phyloP scores from a whole-genome alignment of 1,140 invertebrate species.

The Pogonomyrmex barbatus region DNA sequence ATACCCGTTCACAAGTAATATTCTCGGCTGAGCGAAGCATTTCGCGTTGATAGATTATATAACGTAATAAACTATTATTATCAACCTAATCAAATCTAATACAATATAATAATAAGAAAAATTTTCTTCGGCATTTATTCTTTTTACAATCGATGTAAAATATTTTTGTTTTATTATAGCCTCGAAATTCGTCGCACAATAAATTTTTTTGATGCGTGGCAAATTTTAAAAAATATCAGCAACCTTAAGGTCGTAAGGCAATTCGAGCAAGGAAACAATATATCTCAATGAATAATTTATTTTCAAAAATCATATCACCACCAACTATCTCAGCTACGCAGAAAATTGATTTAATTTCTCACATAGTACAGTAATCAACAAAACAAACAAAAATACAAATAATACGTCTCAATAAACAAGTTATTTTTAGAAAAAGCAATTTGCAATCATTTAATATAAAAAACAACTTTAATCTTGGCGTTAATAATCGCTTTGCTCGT shows the following conservation, averaged over 20 bases:
- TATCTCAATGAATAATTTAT: too few species aligned
- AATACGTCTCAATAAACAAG: not conserved
- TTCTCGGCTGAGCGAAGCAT: not conserved
- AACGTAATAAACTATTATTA: not conserved
- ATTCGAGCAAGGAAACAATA: too few species aligned
- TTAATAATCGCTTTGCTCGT: not conserved
- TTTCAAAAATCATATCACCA: not conserved
- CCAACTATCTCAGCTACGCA: not conserved
- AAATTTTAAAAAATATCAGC: too few species aligned
- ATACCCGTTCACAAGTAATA: too few species aligned
- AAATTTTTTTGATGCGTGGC: not conserved
- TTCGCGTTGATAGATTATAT: not conserved
- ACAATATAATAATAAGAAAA: not conserved
- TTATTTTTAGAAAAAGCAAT: not conserved
- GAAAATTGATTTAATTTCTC: slow-evolving; percentile 14
- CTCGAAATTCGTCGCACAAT: not conserved
- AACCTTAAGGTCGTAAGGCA: too few species aligned
- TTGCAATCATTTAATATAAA: not conserved
- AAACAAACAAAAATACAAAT: too few species aligned
- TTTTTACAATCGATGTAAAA: not conserved
- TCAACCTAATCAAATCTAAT: not conserved
- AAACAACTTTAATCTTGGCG: too few species aligned
- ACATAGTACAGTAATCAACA: not conserved
- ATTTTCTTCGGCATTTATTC: not conserved
- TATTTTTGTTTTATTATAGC: not conserved